A percentile compares a stretch with the other conserved stretches of the same genome.
Evolutionary conservation across 2,113 vertebrate species (phyloP).

Genomic region (Gymnocephalus cernua): DNA sequence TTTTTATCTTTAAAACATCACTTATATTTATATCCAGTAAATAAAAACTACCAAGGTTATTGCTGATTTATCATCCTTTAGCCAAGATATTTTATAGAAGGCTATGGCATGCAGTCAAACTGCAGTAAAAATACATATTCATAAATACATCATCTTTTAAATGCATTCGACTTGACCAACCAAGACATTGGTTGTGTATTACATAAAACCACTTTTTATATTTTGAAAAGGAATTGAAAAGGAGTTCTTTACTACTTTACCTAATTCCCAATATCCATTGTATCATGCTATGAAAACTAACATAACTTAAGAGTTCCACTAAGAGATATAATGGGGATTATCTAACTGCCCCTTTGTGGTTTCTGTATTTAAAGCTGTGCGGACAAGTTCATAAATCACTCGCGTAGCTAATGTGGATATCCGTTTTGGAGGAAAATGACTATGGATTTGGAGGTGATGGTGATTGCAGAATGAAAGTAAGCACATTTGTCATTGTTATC

Average conservation of each 20-base stretch:
- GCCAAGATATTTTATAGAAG: neutral
- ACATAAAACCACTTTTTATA: neutral
- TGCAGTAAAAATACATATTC: neutral
- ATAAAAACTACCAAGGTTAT: neutral
- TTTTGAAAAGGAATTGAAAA: neutral
- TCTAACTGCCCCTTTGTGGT: slow-evolving; percentile 45
- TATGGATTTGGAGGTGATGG: slow-evolving; percentile 79
- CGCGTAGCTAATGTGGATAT: slow-evolving; percentile 74
- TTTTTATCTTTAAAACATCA: neutral
- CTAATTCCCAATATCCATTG: slow-evolving; percentile 11
- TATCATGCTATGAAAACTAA: slow-evolving; percentile 23
- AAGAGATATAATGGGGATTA: slow-evolving; percentile 47
- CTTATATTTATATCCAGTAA: neutral
- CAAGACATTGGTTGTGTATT: neutral
- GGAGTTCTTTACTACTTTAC: neutral
- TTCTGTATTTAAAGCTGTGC: slow-evolving; percentile 68
- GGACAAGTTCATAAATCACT: slow-evolving; percentile 82
- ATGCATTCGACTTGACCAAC: neutral
- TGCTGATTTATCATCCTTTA: neutral
- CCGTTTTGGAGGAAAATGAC: slow-evolving; percentile 80
- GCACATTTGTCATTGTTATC: slow-evolving; percentile 82
- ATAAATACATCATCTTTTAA: too few species aligned
- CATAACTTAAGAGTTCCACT: slow-evolving; percentile 34
- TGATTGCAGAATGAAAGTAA: slow-evolving; percentile 76
- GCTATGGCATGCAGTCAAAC: neutral